Evolutionary conservation across 1,140 invertebrate species (phyloP).

Genomic region (Steinernema khuongi): DNA sequence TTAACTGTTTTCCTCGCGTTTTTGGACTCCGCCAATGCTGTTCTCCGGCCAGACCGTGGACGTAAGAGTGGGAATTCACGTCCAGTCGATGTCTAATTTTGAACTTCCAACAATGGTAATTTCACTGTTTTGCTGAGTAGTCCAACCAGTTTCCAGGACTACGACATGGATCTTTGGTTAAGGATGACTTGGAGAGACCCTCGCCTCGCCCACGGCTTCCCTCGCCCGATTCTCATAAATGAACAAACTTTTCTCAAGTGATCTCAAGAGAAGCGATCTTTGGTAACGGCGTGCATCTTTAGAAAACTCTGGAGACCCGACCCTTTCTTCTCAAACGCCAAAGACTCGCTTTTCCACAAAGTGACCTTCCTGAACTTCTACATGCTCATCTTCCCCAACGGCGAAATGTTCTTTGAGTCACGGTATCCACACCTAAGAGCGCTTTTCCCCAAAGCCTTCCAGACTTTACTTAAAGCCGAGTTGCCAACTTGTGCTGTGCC

Average conservation of each 20-base stretch:
- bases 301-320: slow-evolving; percentile 56
- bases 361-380: slow-evolving; percentile 58
- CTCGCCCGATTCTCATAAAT: slow-evolving; percentile 51
- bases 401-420: slow-evolving; percentile 54
- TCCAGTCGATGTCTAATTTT: slow-evolving; percentile 58
- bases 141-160: slow-evolving; percentile 47
- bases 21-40: slow-evolving; percentile 45
- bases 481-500: slow-evolving; percentile 49
- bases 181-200: slow-evolving; percentile 57
- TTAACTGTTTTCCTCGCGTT: neutral
- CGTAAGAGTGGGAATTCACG: slow-evolving; percentile 51
- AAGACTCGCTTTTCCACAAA: slow-evolving; percentile 52
- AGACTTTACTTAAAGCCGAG: slow-evolving; percentile 56
- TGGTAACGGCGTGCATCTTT: neutral
- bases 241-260: slow-evolving; percentile 54
- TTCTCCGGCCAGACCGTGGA: slow-evolving; percentile 37
- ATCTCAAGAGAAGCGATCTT: neutral
- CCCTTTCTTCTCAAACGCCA: slow-evolving; percentile 54
- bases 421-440: slow-evolving; percentile 22
- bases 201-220: slow-evolving; percentile 51
- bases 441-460: slow-evolving; percentile 28
- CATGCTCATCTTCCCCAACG: slow-evolving; percentile 53
- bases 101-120: slow-evolving; percentile 55
- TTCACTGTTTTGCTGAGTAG: slow-evolving; percentile 16
- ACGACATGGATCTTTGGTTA: slow-evolving; percentile 56